Conservation (phyloP, 2,888 invertebrate species). For the Macaria liturata region DNA sequence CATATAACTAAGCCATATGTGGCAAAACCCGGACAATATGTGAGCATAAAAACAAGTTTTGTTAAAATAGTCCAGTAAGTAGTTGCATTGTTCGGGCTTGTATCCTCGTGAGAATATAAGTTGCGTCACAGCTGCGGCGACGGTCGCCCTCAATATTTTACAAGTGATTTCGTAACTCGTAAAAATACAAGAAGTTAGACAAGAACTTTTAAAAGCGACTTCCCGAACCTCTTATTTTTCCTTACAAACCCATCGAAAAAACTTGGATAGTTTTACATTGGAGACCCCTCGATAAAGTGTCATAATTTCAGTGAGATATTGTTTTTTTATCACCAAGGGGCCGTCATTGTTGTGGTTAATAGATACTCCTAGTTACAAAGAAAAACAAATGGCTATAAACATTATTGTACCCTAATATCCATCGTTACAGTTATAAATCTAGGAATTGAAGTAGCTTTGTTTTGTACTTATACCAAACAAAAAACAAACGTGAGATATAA, state of each 20-base stretch:
- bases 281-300: conserved; percentile 74
- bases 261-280: conserved; percentile 74
- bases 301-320: conserved; percentile 72
- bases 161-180: conserved; percentile 66
- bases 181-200: conserved; percentile 62
- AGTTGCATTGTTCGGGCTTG: conserved; percentile 36
- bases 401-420: too few species aligned
- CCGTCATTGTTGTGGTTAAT: not conserved
- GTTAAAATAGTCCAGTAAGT: not conserved
- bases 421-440: too few species aligned
- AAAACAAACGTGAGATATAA: too few species aligned
- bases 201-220: conserved; percentile 66
- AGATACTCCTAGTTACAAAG: too few species aligned
- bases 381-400: too few species aligned
- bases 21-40: too few species aligned
- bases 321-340: conserved; percentile 42
- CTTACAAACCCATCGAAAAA: conserved; percentile 62
- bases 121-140: conserved; percentile 53
- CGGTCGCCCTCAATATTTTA: conserved; percentile 61
- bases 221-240: conserved; percentile 58
- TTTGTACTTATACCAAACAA: too few species aligned
- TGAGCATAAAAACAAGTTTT: too few species aligned
- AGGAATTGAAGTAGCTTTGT: too few species aligned
- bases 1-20: too few species aligned
- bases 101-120: conserved; percentile 59